phyloP scores from a whole-genome alignment of 2,113 vertebrate genomes.

The Apteryx owenii region DNA sequence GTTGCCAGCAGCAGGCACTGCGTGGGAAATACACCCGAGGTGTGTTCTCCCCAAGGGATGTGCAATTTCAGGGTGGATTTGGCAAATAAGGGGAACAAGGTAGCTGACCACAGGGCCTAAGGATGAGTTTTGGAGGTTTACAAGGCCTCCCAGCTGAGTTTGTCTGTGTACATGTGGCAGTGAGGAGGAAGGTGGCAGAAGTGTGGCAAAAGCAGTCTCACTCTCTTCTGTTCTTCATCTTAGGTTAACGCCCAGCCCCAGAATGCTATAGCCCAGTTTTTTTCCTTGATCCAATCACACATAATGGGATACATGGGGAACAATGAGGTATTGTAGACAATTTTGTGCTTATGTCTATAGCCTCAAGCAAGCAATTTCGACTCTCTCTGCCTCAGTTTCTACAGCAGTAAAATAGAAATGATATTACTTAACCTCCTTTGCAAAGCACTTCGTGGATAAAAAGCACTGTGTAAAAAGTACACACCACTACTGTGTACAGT shows the following conservation, averaged over 20 bases:
- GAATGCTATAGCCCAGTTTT: not conserved
- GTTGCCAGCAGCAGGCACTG: not conserved
- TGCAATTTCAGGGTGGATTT: not conserved
- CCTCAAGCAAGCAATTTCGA: not conserved
- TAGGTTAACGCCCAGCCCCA: not conserved
- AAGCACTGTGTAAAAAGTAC: not conserved
- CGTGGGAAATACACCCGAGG: not conserved
- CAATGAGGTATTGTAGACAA: not conserved
- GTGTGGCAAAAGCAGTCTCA: not conserved
- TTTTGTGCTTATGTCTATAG: not conserved
- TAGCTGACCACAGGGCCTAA: not conserved
- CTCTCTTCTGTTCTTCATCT: not conserved
- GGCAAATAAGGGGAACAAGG: not conserved
- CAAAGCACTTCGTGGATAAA: not conserved
- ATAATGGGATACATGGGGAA: not conserved
- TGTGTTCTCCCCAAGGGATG: not conserved
- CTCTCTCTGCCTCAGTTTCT: not conserved
- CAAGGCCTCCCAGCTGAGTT: not conserved
- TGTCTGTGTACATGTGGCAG: fast-evolving
- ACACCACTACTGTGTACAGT: not conserved
- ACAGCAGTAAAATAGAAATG: not conserved
- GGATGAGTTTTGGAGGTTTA: not conserved
- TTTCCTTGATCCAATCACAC: not conserved
- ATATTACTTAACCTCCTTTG: not conserved
- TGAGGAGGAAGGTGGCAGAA: not conserved